phyloP scores from a whole-genome alignment of 2,797 vertebrate genomes.

The Gymnocypris eckloni region DNA sequence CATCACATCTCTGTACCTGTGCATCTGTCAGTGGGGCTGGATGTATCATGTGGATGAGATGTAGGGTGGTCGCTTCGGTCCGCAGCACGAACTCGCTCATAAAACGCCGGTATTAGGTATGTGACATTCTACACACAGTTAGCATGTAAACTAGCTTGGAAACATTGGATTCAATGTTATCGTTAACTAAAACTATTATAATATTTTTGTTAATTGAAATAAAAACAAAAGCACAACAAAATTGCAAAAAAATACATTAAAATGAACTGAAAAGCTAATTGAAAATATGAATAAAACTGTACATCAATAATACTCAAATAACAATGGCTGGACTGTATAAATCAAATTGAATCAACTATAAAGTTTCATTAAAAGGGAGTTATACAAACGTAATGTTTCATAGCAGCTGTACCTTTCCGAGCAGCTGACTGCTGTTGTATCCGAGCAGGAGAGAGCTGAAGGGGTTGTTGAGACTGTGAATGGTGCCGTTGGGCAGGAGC shows the following conservation, averaged over 20 bases:
- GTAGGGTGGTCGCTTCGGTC: constrained; percentile 64
- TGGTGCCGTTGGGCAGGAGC: constrained; percentile 83
- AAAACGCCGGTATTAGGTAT: constrained; percentile 92
- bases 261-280: not conserved
- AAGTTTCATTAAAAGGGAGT: not conserved
- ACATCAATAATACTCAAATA: not conserved
- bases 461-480: constrained; percentile 83
- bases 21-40: not conserved
- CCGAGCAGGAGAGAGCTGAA: constrained; percentile 87
- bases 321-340: not conserved
- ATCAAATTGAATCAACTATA: not conserved
- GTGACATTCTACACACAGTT: constrained; percentile 82
- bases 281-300: not conserved
- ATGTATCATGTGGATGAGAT: constrained; percentile 58
- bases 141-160: not conserved
- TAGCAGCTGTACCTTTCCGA: constrained; percentile 84
- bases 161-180: not conserved
- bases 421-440: constrained; percentile 83
- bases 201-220: not conserved
- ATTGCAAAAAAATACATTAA: not conserved
- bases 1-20: constrained; percentile 28
- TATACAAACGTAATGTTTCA: not conserved
- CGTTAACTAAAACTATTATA: not conserved
- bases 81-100: constrained; percentile 78
- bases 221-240: not conserved